Base-by-base conservation (phyloP, 2,113 vertebrate species). In the Bufo bufo region DNA sequence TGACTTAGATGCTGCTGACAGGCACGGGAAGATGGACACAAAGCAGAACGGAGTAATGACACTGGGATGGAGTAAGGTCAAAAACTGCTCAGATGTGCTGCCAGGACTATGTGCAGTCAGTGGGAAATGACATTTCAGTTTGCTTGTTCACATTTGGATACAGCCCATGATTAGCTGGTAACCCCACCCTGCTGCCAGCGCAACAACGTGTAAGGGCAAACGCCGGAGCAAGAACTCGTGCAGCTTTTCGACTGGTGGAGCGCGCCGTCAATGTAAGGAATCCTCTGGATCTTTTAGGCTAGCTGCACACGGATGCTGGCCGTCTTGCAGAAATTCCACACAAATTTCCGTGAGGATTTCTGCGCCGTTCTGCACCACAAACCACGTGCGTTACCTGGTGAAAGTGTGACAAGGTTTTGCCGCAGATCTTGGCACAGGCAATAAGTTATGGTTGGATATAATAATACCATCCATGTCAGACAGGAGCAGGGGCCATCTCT, bases 1-100 rank as follows among this genome's bases (percentile, higher is more conserved):
- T 17, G n/a, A 6, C n/a, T 23, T 79, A 1, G 23, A 43, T 43
- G 52, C 52, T 33, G 77, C 43, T 16, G 54, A 58, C 77, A 58
- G 77, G 54, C 77, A 23, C 13, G 54, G 50, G 23, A 80, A 80
- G 23, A 80, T 43, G 54, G 52, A 79, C 33, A 79, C 77, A 79
- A 79, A 79, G 77, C 77, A 79, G 77, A 79, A 58, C 56, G 50
- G 54, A 80, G 59, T 80, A 80, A 80, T 78, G 77, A 78, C 50
- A 23, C 47, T 14, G 50, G 52, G 49, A 78, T 43, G 77, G 52
- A 58, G 77, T 16, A 58, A 80, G 52, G n/a, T 80, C 52, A 58
- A 7, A 80, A 58, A 80, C 23, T 17, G 23, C 16, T 56, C 56
- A 58, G 77, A 80, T 80, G n/a, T 80, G 14, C 77, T 80, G 77